phyloP scores from a whole-genome alignment of 2,797 vertebrate species.

The Brachymystax lenok region DNA sequence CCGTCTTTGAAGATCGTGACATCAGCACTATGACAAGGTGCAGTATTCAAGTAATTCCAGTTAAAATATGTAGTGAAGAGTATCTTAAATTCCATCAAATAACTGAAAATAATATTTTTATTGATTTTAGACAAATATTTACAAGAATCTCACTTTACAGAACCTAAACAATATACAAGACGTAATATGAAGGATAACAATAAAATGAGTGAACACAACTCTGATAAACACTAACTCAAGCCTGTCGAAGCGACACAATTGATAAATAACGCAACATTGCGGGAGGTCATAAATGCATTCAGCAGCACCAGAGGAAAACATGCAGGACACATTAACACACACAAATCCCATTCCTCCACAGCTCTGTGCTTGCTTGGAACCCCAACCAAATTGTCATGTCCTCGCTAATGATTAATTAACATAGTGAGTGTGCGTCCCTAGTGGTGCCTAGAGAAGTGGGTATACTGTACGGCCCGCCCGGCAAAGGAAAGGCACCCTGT shows the following conservation, averaged over 20 bases:
- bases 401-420: neutral
- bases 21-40: too few species aligned
- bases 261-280: neutral
- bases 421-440: too few species aligned
- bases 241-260: neutral
- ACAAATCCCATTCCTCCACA: neutral
- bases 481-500: too few species aligned
- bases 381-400: neutral
- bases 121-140: neutral
- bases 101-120: too few species aligned
- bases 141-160: neutral
- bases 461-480: too few species aligned
- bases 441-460: too few species aligned
- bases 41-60: too few species aligned
- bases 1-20: too few species aligned
- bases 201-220: neutral
- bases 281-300: neutral
- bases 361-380: conserved; percentile 1
- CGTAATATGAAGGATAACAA: neutral
- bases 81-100: too few species aligned
- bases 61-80: too few species aligned
- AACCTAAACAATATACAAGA: neutral
- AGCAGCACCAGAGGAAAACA: neutral
- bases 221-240: neutral
- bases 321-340: neutral